These are phyloP conservation scores for Synergus umbraculus DNA, from an alignment of 2,888 invertebrate species.

Conservation along the genomic window DNA sequence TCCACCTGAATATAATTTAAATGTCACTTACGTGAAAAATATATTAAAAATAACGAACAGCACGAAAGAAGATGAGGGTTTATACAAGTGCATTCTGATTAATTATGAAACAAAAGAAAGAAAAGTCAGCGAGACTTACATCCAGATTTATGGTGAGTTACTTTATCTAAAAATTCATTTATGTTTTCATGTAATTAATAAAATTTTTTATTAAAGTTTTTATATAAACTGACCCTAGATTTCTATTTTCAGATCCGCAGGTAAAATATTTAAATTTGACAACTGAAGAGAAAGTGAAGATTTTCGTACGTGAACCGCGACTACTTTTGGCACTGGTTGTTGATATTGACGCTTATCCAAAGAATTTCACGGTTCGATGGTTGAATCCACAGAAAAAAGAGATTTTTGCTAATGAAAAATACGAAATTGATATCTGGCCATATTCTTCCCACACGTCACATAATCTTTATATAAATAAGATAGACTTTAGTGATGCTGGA, in stretches of 20 bases:
- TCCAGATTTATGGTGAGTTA: not conserved
- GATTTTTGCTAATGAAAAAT: not conserved
- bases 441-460: not conserved
- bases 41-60: not conserved
- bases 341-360: not conserved
- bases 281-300: not conserved
- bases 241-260: not conserved
- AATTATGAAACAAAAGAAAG: not conserved
- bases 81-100: not conserved
- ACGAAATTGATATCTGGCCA: not conserved
- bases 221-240: not conserved
- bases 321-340: not conserved
- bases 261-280: not conserved
- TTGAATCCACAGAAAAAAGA: slow-evolving; percentile 2
- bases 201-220: no score
- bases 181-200: no score
- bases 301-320: not conserved
- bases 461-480: slow-evolving; percentile 11
- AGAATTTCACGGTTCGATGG: not conserved
- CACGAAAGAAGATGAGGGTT: not conserved
- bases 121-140: not conserved
- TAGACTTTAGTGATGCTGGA: not conserved
- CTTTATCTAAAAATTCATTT: not conserved
- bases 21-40: not conserved
- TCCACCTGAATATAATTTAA: not conserved